Evolutionary conservation across 2,888 invertebrate genomes (phyloP).

Genomic region (Rapana venosa): DNA sequence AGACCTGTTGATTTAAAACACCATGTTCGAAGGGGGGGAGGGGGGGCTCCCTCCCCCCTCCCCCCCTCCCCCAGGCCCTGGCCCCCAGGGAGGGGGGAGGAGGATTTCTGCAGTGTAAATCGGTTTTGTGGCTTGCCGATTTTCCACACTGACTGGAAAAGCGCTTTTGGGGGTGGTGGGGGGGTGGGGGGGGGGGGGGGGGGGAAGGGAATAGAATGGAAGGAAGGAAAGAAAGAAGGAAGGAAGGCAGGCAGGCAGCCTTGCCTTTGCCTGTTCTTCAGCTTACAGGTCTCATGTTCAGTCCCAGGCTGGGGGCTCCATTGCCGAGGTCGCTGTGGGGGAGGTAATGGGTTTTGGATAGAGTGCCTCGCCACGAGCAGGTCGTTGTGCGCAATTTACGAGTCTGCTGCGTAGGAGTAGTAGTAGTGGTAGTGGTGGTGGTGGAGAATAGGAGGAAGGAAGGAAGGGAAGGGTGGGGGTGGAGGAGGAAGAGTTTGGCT

Average conservation of each 20-base stretch:
- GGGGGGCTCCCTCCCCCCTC: background rate
- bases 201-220: no score
- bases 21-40: no score
- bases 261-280: conserved; percentile 19
- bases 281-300: conserved; percentile 38
- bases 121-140: conserved; percentile 17
- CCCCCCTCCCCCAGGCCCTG: background rate
- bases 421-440: no score
- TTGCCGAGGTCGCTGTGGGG: conserved; percentile 33
- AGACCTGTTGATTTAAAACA: background rate
- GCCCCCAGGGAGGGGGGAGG: background rate
- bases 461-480: no score
- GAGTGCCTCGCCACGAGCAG: conserved; percentile 30
- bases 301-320: background rate
- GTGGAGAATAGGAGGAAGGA: no score
- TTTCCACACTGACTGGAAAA: conserved; percentile 15
- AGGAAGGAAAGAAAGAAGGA: no score
- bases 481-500: background rate
- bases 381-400: conserved; percentile 37
- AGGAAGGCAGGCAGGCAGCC: no score
- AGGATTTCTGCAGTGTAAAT: conserved; percentile 18
- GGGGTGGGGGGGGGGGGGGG: no score
- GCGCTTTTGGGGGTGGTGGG: background rate
- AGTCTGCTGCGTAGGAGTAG: background rate
- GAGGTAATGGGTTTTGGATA: conserved; percentile 40